Percentiles rank a stretch among this genome's conserved stretches.
Evolutionary conservation across 2,797 vertebrate genomes (phyloP).

Genomic region (Pteropus rufus): DNA sequence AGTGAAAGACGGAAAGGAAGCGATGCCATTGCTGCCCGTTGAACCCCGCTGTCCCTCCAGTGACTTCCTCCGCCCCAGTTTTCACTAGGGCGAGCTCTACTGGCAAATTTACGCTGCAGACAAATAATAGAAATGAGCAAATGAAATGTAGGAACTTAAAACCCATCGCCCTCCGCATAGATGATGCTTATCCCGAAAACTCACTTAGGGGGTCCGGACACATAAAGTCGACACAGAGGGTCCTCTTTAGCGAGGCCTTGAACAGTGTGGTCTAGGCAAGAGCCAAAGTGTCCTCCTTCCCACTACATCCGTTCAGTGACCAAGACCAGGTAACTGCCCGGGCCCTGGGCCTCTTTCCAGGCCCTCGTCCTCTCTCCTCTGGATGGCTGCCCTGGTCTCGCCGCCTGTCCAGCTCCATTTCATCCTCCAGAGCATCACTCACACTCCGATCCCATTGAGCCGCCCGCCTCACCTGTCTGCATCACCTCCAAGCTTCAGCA

Average conservation of each 20-base stretch:
- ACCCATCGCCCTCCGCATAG: neutral
- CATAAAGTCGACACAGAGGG: neutral
- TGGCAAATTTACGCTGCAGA: neutral
- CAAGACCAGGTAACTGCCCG: rapidly evolving
- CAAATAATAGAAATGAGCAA: neutral
- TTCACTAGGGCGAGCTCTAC: neutral
- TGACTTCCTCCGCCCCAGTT: neutral
- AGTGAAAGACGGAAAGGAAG: neutral
- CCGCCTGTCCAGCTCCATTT: neutral
- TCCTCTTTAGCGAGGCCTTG: neutral
- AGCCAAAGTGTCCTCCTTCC: neutral
- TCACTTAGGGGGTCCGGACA: rapidly evolving
- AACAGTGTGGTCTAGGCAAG: neutral
- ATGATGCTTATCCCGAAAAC: neutral
- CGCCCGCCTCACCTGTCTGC: neutral
- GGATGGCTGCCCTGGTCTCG: rapidly evolving
- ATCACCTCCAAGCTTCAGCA: neutral
- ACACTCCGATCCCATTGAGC: neutral
- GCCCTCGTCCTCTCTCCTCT: rapidly evolving
- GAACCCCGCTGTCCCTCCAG: neutral
- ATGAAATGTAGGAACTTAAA: neutral
- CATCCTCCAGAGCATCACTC: neutral
- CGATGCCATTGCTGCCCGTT: neutral
- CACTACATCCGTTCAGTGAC: neutral
- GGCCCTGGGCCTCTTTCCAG: too few species aligned